Percentiles rank a stretch among this genome's conserved stretches.
phyloP scores from a whole-genome alignment of 2,797 vertebrate genomes.

The Acipenser ruthenus region DNA sequence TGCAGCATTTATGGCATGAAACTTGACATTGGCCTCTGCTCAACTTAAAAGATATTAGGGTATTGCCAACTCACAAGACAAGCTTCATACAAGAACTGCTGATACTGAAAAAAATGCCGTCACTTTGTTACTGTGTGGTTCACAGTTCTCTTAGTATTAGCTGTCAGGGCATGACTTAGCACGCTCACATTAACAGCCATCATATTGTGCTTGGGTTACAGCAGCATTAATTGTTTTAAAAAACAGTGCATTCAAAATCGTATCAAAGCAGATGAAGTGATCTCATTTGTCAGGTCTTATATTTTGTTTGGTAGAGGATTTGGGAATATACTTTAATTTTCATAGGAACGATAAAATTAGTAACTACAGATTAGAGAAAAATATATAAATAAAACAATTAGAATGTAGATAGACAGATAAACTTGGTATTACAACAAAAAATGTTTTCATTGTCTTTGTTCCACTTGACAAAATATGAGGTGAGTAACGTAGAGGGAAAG shows the following conservation, averaged over 20 bases:
- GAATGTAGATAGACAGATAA: too few relatives aligned
- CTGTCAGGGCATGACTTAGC: conserved; percentile 37
- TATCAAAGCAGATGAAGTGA: too few relatives aligned
- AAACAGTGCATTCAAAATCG: too few relatives aligned
- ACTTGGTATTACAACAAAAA: too few relatives aligned
- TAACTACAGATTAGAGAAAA: too few relatives aligned
- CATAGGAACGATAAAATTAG: too few relatives aligned
- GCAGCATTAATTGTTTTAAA: too few relatives aligned
- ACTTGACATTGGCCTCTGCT: conserved; percentile 8
- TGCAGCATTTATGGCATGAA: conserved; percentile 3
- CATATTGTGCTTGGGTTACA: conserved; percentile 18
- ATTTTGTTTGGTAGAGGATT: too few relatives aligned
- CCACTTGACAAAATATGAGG: conserved; percentile 8
- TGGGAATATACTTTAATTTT: too few relatives aligned
- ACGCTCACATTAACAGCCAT: conserved; percentile 38
- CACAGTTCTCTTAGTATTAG: conserved; percentile 40
- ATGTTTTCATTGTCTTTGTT: conserved; percentile 7
- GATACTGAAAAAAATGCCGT: neutral
- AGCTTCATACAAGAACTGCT: neutral
- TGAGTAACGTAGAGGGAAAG: conserved; percentile 7
- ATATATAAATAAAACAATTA: too few relatives aligned
- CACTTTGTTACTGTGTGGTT: conserved; percentile 21
- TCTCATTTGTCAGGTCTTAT: too few relatives aligned
- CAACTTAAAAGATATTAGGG: conserved; percentile 11
- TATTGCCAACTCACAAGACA: conserved; percentile 10